phyloP scores from a whole-genome alignment of 1,140 invertebrate genomes.

The Pinna nobilis region DNA sequence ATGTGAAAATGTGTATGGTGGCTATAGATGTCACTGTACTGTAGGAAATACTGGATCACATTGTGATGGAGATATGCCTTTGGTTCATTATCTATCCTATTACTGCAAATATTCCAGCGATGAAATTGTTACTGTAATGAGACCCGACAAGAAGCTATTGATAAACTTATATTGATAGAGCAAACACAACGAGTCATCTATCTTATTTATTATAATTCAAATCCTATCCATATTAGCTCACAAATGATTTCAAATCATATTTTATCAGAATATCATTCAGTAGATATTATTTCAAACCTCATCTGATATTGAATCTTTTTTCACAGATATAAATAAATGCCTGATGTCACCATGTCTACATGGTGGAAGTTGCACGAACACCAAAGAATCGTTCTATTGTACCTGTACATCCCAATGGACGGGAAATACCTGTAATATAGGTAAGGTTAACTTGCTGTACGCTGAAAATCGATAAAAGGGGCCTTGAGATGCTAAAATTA shows the following conservation, averaged over 20 bases:
- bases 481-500: too few relatives aligned
- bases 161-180: too few relatives aligned
- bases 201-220: too few relatives aligned
- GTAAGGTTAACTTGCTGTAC: conserved; percentile 22
- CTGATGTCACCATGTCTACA: conserved; percentile 82
- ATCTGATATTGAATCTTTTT: not conserved
- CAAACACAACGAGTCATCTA: not conserved
- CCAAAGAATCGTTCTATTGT: conserved; percentile 84
- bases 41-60: conserved; percentile 76
- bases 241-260: not conserved
- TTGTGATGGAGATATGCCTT: conserved; percentile 51
- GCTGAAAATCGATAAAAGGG: too few relatives aligned
- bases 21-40: conserved; percentile 38
- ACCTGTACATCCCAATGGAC: conserved; percentile 44
- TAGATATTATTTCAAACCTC: not conserved
- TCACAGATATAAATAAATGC: conserved; percentile 54
- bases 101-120: not conserved
- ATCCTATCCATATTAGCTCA: too few relatives aligned
- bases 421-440: conserved; percentile 86
- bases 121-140: too few relatives aligned
- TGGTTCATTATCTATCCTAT: conserved; percentile 2
- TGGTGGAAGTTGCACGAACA: conserved; percentile 86
- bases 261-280: not conserved
- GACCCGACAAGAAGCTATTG: too few relatives aligned
- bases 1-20: conserved; percentile 81